These are phyloP conservation scores for Cheilosia soror DNA, from an alignment of 2,888 invertebrate genomes.

Conservation along the genomic window DNA sequence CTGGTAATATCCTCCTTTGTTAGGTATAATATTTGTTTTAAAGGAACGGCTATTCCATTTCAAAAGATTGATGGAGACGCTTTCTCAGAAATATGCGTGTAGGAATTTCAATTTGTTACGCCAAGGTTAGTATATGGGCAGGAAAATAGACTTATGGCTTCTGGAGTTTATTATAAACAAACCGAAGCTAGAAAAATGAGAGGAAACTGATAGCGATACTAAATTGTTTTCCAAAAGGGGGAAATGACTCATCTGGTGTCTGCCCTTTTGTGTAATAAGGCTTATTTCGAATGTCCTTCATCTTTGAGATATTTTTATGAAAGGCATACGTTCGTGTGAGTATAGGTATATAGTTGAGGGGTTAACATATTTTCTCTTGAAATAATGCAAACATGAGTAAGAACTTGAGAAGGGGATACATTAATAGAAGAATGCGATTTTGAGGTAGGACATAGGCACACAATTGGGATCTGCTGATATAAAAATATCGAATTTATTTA, in stretches of 20 bases:
- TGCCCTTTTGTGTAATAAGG: not conserved
- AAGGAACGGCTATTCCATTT: slow-evolving; percentile 39
- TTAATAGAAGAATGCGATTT: no score
- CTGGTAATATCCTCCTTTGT: slow-evolving; percentile 7
- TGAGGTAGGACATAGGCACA: no score
- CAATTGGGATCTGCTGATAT: no score
- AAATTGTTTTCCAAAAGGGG: not conserved
- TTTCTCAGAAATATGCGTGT: slow-evolving; percentile 20
- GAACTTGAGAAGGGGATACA: no score
- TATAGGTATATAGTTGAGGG: no score
- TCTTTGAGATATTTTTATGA: no score
- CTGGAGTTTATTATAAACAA: slow-evolving; percentile 16
- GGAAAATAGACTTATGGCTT: slow-evolving; percentile 16
- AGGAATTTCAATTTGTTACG: slow-evolving; percentile 56
- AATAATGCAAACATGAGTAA: no score
- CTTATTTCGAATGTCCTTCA: no score
- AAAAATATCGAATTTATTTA: no score
- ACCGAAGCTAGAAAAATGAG: not conserved
- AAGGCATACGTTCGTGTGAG: no score
- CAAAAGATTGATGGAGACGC: slow-evolving; percentile 44
- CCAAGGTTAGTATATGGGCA: slow-evolving; percentile 5
- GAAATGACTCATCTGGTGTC: not conserved
- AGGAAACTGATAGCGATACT: not conserved
- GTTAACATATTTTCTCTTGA: no score
- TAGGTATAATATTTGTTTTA: slow-evolving; percentile 47